These are phyloP conservation scores for Brachionus rotundiformis DNA, from an alignment of 1,140 invertebrate genomes.

Conservation along the genomic window DNA sequence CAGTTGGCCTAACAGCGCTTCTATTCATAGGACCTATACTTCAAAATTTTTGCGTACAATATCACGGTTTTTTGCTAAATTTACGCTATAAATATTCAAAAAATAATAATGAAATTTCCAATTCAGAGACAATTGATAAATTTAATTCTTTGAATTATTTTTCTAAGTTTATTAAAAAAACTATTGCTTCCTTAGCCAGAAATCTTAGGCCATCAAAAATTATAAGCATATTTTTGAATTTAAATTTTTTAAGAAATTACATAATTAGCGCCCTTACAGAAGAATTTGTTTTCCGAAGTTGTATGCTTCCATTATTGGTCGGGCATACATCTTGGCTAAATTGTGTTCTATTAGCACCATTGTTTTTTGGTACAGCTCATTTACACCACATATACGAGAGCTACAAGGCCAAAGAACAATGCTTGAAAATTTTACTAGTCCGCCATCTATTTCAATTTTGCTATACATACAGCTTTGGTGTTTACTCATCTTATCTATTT, in stretches of 20 bases:
- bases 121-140: neutral
- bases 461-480: conserved; percentile 50
- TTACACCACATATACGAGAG: conserved; percentile 49
- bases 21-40: conserved; percentile 36
- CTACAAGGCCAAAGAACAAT: neutral
- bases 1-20: neutral
- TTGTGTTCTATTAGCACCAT: neutral
- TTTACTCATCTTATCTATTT: conserved; percentile 47
- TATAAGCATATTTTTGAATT: neutral
- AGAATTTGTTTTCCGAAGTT: conserved; percentile 47
- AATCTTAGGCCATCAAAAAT: neutral
- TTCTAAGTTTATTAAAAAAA: neutral
- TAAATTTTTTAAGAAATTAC: conserved; percentile 48
- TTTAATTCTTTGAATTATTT: neutral
- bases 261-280: conserved; percentile 17
- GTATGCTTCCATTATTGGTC: conserved; percentile 4
- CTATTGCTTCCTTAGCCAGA: neutral
- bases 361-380: conserved; percentile 48
- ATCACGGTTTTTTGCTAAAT: neutral
- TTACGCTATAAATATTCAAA: neutral
- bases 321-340: neutral
- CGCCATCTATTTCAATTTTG: conserved; percentile 31
- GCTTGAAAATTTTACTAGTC: neutral
- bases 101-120: neutral
- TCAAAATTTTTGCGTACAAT: neutral